These are phyloP conservation scores for pig (Sus scrofa) DNA, from an alignment of 2,113 vertebrate genomes.

Conservation along the genomic window DNA sequence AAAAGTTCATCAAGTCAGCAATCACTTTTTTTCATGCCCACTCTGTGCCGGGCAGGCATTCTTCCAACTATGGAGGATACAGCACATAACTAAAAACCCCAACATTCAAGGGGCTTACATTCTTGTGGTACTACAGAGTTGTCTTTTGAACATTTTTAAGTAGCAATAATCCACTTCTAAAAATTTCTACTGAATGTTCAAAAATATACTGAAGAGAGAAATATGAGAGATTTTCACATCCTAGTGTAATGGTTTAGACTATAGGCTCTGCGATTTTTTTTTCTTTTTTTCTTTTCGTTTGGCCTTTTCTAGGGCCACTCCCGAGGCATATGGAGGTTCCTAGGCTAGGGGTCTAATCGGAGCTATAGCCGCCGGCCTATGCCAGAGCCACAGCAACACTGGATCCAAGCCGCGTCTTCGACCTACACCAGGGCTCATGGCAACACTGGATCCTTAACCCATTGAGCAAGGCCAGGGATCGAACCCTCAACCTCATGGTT, in stretches of 20 bases:
- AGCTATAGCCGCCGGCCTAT: too few species aligned
- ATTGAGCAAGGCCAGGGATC: too few species aligned
- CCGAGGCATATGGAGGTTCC: too few species aligned
- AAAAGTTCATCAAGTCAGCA: background rate
- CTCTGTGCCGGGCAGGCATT: background rate
- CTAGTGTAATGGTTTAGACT: background rate
- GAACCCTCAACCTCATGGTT: too few species aligned
- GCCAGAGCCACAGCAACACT: too few species aligned
- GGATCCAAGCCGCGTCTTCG: too few species aligned
- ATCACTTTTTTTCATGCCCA: background rate
- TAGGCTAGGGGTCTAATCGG: too few species aligned
- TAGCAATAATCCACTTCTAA: conserved; percentile 7
- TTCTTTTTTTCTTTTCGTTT: too few species aligned
- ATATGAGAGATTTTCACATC: background rate
- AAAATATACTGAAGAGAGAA: conserved; percentile 37
- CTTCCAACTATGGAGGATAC: background rate
- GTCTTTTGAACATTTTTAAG: background rate
- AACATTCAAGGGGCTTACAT: background rate
- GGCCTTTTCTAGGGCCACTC: too few species aligned
- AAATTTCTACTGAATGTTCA: background rate
- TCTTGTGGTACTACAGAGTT: background rate
- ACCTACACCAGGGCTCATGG: too few species aligned
- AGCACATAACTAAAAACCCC: background rate
- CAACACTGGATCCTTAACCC: too few species aligned
- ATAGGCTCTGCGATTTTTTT: background rate